These are phyloP conservation scores for Ptychobarbus kaznakovi DNA, from an alignment of 2,797 vertebrate genomes.

Conservation along the genomic window DNA sequence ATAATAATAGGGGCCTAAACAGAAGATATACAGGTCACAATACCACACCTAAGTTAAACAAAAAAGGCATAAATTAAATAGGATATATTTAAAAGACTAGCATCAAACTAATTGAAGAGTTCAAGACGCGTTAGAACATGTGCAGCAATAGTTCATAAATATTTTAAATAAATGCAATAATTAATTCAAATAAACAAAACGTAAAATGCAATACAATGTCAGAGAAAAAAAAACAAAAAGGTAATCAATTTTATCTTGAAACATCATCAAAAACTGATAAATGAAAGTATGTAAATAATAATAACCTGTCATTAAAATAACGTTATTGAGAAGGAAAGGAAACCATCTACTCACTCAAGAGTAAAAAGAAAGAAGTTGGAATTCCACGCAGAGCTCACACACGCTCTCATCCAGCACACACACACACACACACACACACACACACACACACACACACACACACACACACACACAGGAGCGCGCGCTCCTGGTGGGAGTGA, in stretches of 20 bases:
- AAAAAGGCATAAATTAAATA: not conserved
- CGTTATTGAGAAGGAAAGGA: not conserved
- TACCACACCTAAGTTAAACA: not conserved
- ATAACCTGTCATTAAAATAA: not conserved
- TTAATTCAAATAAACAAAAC: not conserved
- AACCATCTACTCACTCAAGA: constrained; percentile 4
- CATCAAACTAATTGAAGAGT: not conserved
- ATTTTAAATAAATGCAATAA: not conserved
- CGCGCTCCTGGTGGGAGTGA: constrained; percentile 54
- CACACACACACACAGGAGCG: constrained; percentile 6
- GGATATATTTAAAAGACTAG: not conserved
- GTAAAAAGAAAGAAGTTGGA: not conserved
- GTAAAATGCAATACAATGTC: not conserved
- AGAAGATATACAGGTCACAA: not conserved
- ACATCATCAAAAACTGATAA: too few relatives aligned
- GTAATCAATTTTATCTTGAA: not conserved
- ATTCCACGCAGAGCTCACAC: constrained; percentile 44
- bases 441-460: constrained; percentile 26
- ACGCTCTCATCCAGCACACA: constrained; percentile 44
- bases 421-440: constrained; percentile 36
- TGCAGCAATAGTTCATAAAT: not conserved
- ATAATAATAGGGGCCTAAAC: not conserved
- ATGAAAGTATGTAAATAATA: not conserved
- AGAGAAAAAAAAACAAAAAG: not conserved
- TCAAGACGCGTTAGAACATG: not conserved